Conservation (phyloP, 2,888 invertebrate species). For the Pedicia rivosa region DNA sequence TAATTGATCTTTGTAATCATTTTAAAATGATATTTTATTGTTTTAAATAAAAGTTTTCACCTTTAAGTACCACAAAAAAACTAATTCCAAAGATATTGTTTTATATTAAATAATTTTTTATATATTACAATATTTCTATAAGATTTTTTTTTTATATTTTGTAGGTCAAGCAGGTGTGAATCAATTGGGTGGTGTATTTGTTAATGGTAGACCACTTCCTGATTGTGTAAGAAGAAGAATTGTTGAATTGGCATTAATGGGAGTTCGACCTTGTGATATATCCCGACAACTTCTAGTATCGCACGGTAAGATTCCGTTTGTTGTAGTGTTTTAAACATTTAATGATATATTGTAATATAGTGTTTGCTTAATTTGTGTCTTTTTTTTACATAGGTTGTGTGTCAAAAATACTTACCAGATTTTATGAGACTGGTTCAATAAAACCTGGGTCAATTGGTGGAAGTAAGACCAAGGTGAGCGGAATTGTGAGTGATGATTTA, state of each 20-base stretch:
- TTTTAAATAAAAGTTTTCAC: too few species aligned
- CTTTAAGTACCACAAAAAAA: too few species aligned
- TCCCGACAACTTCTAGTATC: conserved; percentile 83
- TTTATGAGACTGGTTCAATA: conserved; percentile 94
- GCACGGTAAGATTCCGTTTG: conserved; percentile 39
- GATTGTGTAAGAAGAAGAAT: conserved; percentile 87
- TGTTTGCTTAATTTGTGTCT: conserved; percentile 7
- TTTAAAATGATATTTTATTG: too few species aligned
- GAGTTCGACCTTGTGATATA: conserved; percentile 92
- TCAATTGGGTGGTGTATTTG: conserved; percentile 93
- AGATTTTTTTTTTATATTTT: too few species aligned
- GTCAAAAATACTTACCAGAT: conserved; percentile 89
- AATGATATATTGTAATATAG: conserved; percentile 1
- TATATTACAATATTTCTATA: too few species aligned
- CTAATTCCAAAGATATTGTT: too few species aligned
- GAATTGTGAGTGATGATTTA: conserved; percentile 4
- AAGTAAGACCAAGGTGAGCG: conserved; percentile 77
- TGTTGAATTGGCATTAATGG: conserved; percentile 85
- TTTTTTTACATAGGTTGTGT: conserved; percentile 50
- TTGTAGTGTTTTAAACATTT: background rate
- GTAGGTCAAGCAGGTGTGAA: conserved; percentile 94
- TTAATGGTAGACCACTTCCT: conserved; percentile 92
- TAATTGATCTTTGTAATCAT: too few species aligned
- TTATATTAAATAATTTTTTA: too few species aligned
- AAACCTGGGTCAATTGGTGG: conserved; percentile 90